phyloP scores from a whole-genome alignment of 2,797 vertebrate species.

The Gymnocypris eckloni region DNA sequence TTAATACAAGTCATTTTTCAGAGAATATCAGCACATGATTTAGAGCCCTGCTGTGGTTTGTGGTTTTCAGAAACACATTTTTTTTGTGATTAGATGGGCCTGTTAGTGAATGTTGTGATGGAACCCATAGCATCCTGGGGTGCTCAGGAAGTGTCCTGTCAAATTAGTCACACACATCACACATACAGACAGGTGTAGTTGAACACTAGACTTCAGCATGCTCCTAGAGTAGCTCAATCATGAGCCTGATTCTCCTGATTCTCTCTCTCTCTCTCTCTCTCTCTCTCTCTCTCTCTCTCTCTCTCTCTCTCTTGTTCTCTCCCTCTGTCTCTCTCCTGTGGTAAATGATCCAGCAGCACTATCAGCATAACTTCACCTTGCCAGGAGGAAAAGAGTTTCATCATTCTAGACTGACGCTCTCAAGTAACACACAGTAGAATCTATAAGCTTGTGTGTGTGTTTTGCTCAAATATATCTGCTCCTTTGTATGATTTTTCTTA shows the following conservation, averaged over 20 bases:
- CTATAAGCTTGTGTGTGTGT: neutral
- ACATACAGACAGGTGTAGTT: slow-evolving; percentile 30
- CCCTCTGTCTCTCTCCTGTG: neutral
- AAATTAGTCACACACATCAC: slow-evolving; percentile 46
- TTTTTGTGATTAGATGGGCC: slow-evolving; percentile 14
- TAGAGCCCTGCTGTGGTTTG: slow-evolving; percentile 8
- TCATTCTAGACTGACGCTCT: slow-evolving; percentile 29
- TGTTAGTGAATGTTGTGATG: slow-evolving; percentile 37
- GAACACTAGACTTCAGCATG: slow-evolving; percentile 35
- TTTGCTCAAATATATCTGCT: neutral
- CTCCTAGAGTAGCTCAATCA: slow-evolving; percentile 2
- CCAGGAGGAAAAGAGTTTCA: slow-evolving; percentile 32
- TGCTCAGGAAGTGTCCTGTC: slow-evolving; percentile 39
- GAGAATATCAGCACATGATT: slow-evolving; percentile 21
- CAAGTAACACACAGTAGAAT: neutral
- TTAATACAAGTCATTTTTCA: slow-evolving; percentile 14
- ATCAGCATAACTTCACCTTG: slow-evolving; percentile 35
- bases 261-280: neutral
- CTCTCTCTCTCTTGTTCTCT: neutral
- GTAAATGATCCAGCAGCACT: slow-evolving; percentile 40
- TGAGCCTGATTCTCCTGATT: neutral
- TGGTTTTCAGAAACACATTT: slow-evolving; percentile 24
- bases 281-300: neutral
- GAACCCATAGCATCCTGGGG: slow-evolving; percentile 22
- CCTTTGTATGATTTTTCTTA: neutral